A percentile compares a stretch with the other conserved stretches of the same genome.
phyloP scores from a whole-genome alignment of 2,113 vertebrate species.

The Hiodon tergisus region DNA sequence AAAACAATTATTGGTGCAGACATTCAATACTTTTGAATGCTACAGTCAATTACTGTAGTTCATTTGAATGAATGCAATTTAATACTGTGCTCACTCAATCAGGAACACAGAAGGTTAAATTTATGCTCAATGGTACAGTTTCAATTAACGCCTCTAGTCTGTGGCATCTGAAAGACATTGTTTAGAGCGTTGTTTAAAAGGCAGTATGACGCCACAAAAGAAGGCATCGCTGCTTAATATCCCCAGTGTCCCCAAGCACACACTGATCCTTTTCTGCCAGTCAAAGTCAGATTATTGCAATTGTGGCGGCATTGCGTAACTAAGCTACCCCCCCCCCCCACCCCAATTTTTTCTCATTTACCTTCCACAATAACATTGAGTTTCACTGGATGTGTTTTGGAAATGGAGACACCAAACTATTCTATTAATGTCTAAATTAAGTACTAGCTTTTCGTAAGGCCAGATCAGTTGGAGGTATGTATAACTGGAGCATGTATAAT shows the following conservation, averaged over 20 bases:
- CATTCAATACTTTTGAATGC: not conserved
- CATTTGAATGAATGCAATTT: not conserved
- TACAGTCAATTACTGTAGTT: not conserved
- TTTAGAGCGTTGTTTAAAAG: conserved; percentile 17
- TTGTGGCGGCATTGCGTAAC: too few species aligned
- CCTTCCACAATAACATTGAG: not conserved
- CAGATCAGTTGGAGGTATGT: too few species aligned
- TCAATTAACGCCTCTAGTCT: conserved; percentile 50
- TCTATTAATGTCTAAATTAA: not conserved
- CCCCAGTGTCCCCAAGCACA: not conserved
- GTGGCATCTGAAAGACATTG: conserved; percentile 41
- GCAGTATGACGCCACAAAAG: not conserved
- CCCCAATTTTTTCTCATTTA: not conserved
- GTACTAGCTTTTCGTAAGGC: too few species aligned
- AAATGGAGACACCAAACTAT: not conserved
- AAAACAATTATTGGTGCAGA: not conserved
- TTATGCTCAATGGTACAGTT: conserved; percentile 46
- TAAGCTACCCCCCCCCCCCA: not conserved
- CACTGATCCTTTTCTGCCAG: too few species aligned
- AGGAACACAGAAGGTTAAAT: conserved; percentile 37
- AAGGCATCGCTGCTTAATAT: too few species aligned
- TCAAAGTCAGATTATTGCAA: conserved; percentile 1
- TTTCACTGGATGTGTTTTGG: not conserved
- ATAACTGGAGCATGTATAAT: too few species aligned
- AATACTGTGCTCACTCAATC: not conserved